Percentiles rank a stretch among this genome's conserved stretches.
Conservation (phyloP, 64 coral and sea anemone genomes). For the Hydrozoanthus tunicans region DNA sequence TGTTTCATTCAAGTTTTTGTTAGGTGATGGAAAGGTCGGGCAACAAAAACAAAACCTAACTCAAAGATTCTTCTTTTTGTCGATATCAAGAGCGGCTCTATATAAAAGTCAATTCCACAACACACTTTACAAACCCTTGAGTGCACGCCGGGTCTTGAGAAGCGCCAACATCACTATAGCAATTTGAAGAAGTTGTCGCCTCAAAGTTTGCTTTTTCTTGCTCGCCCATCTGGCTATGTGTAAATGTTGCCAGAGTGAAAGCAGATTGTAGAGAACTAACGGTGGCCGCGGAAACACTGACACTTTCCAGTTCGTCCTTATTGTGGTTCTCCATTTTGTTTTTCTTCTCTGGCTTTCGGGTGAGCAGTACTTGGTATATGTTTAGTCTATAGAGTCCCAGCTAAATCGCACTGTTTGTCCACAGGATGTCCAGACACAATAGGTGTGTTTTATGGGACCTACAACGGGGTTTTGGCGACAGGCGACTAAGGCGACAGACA, state of each 20-base stretch:
- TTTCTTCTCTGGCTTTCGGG: not conserved
- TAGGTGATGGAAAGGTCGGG: too few relatives aligned
- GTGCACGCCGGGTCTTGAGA: not conserved
- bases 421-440: too few relatives aligned
- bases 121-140: not conserved
- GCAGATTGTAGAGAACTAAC: conserved; percentile 50
- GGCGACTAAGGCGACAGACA: too few relatives aligned
- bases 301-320: not conserved
- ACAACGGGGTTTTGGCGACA: too few relatives aligned
- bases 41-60: too few relatives aligned
- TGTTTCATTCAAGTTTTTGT: too few relatives aligned
- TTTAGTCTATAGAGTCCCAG: not conserved
- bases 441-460: too few relatives aligned
- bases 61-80: too few relatives aligned
- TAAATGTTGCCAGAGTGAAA: conserved; percentile 44
- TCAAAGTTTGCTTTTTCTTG: conserved; percentile 46
- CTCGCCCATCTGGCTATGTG: conserved; percentile 46
- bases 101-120: not conserved
- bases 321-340: not conserved
- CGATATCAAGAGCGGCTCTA: not conserved
- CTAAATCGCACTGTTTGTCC: not conserved
- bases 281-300: conserved; percentile 6
- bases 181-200: not conserved
- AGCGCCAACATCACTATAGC: not conserved
- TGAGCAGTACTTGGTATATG: not conserved